Conservation (phyloP, 2,888 invertebrate genomes). For the Augochlorella aurata region DNA sequence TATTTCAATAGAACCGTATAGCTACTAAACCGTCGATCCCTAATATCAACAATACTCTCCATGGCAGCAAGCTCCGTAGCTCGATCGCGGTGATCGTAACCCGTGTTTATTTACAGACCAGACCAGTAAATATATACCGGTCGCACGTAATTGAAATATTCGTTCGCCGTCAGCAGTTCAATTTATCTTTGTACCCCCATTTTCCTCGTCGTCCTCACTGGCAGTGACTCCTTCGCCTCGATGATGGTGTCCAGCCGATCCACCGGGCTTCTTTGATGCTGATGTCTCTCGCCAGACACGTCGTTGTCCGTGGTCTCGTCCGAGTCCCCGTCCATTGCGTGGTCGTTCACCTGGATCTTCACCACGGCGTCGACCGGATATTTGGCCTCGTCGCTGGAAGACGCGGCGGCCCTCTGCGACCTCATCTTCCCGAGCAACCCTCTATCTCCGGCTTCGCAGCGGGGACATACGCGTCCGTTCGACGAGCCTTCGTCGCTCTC, state of each 20-base stretch:
- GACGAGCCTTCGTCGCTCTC: conserved; percentile 73
- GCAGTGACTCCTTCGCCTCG: conserved; percentile 75
- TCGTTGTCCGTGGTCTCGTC: conserved; percentile 73
- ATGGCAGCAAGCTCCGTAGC: conserved; percentile 41
- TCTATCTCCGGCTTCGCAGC: conserved; percentile 70
- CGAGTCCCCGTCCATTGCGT: conserved; percentile 74
- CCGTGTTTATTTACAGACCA: conserved; percentile 74
- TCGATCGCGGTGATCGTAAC: conserved; percentile 51
- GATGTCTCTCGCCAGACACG: conserved; percentile 56
- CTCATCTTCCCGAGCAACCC: conserved; percentile 53
- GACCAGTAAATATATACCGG: conserved; percentile 67
- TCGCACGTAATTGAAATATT: conserved; percentile 78
- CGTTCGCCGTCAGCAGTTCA: conserved; percentile 73
- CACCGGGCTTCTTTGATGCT: conserved; percentile 51
- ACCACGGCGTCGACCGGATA: conserved; percentile 75
- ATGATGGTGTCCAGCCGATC: conserved; percentile 78
- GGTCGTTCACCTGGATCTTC: conserved; percentile 76
- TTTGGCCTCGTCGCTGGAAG: conserved; percentile 72
- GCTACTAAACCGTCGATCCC: not conserved
- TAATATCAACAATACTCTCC: conserved; percentile 44
- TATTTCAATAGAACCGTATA: not conserved
- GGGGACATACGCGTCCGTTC: conserved; percentile 67
- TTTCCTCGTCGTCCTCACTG: conserved; percentile 74
- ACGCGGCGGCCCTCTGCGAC: conserved; percentile 51
- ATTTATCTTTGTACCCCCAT: conserved; percentile 74